Evolutionary conservation across 2,113 vertebrate species (phyloP).

Genomic region (Hemiscyllium ocellatum): DNA sequence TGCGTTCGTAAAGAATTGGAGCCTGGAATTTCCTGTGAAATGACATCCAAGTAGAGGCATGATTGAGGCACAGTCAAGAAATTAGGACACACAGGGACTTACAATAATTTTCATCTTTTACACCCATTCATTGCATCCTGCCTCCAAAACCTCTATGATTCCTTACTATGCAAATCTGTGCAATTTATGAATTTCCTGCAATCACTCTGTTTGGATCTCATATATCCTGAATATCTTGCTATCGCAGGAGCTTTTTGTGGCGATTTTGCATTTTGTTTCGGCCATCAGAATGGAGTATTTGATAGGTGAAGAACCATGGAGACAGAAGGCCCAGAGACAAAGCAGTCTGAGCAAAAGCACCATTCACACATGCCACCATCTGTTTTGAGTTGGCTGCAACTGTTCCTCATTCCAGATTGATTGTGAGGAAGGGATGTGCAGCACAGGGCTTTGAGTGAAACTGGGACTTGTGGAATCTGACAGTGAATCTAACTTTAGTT

Average conservation of each 20-base stretch:
- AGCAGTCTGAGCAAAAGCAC: not conserved
- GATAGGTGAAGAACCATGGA: not conserved
- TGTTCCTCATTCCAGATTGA: not conserved
- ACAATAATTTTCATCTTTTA: not conserved
- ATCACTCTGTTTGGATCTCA: not conserved
- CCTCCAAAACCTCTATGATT: not conserved
- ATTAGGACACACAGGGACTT: not conserved
- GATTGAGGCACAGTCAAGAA: not conserved
- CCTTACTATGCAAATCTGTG: not conserved
- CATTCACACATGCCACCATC: not conserved
- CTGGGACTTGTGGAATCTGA: not conserved
- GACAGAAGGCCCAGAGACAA: not conserved
- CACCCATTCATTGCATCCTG: not conserved
- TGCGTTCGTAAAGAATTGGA: not conserved
- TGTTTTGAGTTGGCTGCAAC: not conserved
- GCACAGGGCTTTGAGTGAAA: not conserved
- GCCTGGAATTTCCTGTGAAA: not conserved
- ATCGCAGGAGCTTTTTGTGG: not conserved
- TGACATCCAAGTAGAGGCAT: not conserved
- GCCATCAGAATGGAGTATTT: not conserved
- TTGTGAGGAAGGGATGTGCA: not conserved
- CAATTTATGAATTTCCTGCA: not conserved
- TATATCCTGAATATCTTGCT: not conserved
- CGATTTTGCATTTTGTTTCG: not conserved
- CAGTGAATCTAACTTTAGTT: not conserved